phyloP scores from a whole-genome alignment of 1,140 invertebrate genomes.

The Sycophila sp. region DNA sequence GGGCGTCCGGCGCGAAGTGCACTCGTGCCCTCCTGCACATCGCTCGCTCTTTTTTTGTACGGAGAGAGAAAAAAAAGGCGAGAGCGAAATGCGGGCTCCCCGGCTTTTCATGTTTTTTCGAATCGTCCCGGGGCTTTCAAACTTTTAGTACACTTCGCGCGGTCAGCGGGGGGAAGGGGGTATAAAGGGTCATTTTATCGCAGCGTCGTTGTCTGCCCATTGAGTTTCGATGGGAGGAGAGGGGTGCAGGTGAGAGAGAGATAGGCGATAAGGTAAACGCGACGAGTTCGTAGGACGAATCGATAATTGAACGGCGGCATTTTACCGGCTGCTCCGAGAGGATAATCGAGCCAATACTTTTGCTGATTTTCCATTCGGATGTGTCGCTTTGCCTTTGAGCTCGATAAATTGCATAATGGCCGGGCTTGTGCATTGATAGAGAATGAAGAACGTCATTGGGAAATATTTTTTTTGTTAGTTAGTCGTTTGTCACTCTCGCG shows the following conservation, averaged over 20 bases:
- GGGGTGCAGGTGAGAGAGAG: no score
- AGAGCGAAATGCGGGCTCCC: neutral
- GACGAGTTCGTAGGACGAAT: neutral
- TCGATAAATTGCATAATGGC: no score
- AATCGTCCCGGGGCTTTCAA: neutral
- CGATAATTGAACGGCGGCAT: neutral
- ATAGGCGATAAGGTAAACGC: no score
- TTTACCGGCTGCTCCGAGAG: neutral
- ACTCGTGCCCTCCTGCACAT: neutral
- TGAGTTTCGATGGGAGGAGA: no score
- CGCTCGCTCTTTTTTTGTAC: neutral
- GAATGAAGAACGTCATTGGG: no score
- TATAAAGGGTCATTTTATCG: slow-evolving; percentile 10
- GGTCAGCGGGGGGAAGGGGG: neutral
- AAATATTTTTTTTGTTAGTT: no score
- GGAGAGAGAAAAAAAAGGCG: neutral
- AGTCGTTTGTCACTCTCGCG: no score
- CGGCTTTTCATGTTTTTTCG: slow-evolving; percentile 5
- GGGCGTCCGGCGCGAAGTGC: neutral
- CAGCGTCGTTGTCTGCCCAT: neutral
- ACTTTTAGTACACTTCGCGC: slow-evolving; percentile 4
- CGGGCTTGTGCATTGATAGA: no score
- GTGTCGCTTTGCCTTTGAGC: no score
- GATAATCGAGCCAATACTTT: no score
- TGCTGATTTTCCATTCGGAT: no score